phyloP scores from a whole-genome alignment of 2,113 vertebrate species.

The Heteronetta atricapilla region DNA sequence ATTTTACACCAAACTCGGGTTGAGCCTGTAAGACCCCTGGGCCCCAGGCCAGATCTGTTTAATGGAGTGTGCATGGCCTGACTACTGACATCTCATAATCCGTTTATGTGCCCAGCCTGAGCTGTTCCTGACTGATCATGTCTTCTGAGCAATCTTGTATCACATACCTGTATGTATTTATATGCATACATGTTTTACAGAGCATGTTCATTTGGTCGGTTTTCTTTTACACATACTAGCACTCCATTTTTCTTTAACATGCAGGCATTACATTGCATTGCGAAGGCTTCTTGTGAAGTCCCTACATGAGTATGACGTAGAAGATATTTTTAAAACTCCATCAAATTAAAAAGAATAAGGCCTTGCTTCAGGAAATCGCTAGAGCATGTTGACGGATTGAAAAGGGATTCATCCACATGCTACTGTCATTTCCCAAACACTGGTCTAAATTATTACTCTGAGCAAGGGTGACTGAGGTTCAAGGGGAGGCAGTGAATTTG shows the following conservation, averaged over 20 bases:
- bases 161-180: not conserved
- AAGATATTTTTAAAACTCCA: not conserved
- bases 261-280: not conserved
- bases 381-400: not conserved
- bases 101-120: not conserved
- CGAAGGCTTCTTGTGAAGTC: not conserved
- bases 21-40: not conserved
- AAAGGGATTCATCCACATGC: not conserved
- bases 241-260: not conserved
- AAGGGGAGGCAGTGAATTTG: not conserved
- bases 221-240: not conserved
- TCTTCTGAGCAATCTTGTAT: not conserved
- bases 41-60: not conserved
- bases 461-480: not conserved
- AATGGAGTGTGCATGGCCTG: rapidly evolving
- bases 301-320: not conserved
- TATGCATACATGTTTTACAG: not conserved
- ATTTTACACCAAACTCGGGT: not conserved
- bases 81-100: not conserved
- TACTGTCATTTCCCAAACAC: not conserved
- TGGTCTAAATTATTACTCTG: not conserved
- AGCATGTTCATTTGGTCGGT: not conserved
- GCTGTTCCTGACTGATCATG: not conserved
- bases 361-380: not conserved
- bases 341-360: not conserved